Base-by-base conservation (phyloP, 37 sponge, comb jelly and placozoan genomes). In the Ephydatia muelleri region DNA sequence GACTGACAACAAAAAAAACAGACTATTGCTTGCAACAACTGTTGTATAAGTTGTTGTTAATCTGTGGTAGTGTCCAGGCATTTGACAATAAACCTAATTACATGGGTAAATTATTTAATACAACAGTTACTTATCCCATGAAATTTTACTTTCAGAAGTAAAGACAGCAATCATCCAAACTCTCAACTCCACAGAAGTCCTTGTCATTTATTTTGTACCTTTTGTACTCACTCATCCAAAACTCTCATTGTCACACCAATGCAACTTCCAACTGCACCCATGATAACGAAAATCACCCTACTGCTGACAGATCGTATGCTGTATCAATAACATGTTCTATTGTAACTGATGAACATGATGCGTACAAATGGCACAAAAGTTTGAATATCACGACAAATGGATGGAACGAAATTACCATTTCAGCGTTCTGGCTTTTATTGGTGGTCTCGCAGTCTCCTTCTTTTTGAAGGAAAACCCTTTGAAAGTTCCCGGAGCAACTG, bases 381-480 rank as follows among this genome's bases (percentile, higher is more conserved):
- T 79, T 8, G 27, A 13, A 8, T 79, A 30, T 79, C 31, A 39
- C 67, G 32, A 28, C 0, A 4, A 39, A 34, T 6, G 0, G 49
- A 83, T 57, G 2, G 47, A 29, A 0, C 2, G 31, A 79, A 57
- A 79, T 25, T 49, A 34, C 35, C 30, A 22, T 33, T 64, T 14
- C n/a, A 23, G 39, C 16, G 83, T 93, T 86, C 93, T 93, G 64
- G 86, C 83, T 79, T 86, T 89, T 3, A 86, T 80, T 21, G 83
- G 77, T 36, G 87, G 78, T 73, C 85, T 86, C 0, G 36, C 83
- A 34, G 57, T 76, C 25, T 36, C 47, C 29, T 78, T 88, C 67
- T 93, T 93, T 87, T 89, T 93, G 75, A 93, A 93, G 16, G 77
- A 23, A 68, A 93, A 93, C n/a, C 87, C 87, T 30, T 83, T 89